Evolutionary conservation across 2,888 invertebrate species (phyloP).

Genomic region (Arrhopalites spinosus): DNA sequence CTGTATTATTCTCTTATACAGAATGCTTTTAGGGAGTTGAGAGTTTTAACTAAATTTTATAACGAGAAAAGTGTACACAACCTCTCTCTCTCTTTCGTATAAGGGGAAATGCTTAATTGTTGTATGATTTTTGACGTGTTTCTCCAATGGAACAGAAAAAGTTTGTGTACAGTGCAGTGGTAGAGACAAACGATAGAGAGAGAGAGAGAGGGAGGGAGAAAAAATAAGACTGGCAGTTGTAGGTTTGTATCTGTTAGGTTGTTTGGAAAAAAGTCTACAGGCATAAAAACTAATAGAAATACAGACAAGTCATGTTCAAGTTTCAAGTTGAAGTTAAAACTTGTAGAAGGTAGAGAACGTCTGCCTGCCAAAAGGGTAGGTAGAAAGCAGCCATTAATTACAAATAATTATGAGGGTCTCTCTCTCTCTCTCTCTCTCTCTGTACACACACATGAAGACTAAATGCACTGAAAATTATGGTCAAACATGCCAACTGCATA

Average conservation of each 20-base stretch:
- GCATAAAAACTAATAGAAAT: slow-evolving; percentile 3
- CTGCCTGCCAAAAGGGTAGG: slow-evolving; percentile 33
- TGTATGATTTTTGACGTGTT: too few species aligned
- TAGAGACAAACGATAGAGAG: neutral
- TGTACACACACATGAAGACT: slow-evolving; percentile 8
- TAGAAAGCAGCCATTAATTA: slow-evolving; percentile 27
- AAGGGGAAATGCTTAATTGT: neutral
- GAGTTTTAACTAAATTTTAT: too few species aligned
- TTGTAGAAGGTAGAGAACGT: slow-evolving; percentile 17
- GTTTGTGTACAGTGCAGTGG: neutral
- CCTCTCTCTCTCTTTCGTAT: too few species aligned
- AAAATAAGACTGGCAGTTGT: neutral
- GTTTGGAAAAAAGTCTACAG: slow-evolving; percentile 11
- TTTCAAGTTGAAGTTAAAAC: slow-evolving; percentile 15
- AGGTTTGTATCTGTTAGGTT: slow-evolving; percentile 13
- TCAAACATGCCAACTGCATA: slow-evolving; percentile 18
- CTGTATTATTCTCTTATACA: too few species aligned
- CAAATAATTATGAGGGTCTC: slow-evolving; percentile 25
- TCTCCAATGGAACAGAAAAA: neutral
- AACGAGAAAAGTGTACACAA: too few species aligned
- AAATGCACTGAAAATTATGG: slow-evolving; percentile 24
- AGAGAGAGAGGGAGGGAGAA: too few species aligned
- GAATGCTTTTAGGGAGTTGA: too few species aligned
- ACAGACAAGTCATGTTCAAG: slow-evolving; percentile 4
- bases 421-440: too few species aligned